phyloP scores from a whole-genome alignment of 2,888 invertebrate species.

The Boloria euphrosyne region DNA sequence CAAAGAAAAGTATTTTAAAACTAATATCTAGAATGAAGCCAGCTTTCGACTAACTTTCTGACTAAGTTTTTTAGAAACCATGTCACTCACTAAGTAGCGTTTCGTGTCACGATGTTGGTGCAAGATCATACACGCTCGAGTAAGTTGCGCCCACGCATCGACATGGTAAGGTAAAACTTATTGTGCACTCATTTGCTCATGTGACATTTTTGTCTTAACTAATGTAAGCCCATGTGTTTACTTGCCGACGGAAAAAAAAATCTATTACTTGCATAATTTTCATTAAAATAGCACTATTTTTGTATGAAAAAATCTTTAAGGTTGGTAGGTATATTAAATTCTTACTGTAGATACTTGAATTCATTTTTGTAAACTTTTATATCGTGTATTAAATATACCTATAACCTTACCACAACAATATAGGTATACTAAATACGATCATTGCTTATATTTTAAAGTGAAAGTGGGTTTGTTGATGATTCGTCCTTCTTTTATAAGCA shows the following conservation, averaged over 20 bases:
- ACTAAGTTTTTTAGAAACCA: conserved; percentile 11
- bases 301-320: too few species aligned
- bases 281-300: neutral
- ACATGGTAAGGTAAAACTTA: conserved; percentile 56
- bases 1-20: neutral
- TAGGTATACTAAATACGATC: too few species aligned
- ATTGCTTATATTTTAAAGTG: too few species aligned
- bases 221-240: neutral
- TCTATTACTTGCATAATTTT: neutral
- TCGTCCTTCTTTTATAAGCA: too few species aligned
- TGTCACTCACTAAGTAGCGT: conserved; percentile 23
- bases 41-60: neutral
- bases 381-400: too few species aligned
- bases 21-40: neutral
- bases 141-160: conserved; percentile 31
- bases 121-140: conserved; percentile 35
- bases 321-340: too few species aligned
- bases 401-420: too few species aligned
- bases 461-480: too few species aligned
- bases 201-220: conserved; percentile 36
- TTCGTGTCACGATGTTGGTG: conserved; percentile 19
- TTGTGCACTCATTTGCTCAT: conserved; percentile 52
- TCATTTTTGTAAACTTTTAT: too few species aligned
- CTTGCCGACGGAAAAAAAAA: neutral
- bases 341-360: too few species aligned